Percentiles rank a stretch among this genome's conserved stretches.
These are phyloP conservation scores for Bhutanitis thaidina DNA, from an alignment of 2,888 invertebrate genomes.

Conservation along the genomic window DNA sequence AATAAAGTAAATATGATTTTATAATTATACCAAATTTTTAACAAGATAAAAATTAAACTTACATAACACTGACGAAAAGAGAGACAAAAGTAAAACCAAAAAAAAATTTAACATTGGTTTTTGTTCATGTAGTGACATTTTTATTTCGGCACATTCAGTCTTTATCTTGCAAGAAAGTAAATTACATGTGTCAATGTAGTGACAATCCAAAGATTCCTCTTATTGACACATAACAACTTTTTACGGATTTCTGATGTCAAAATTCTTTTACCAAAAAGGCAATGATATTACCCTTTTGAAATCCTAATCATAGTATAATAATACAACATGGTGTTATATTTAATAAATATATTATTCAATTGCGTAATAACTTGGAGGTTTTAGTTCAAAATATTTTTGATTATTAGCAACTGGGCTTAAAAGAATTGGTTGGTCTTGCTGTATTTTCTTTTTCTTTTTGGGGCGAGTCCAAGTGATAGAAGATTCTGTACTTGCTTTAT, in stretches of 20 bases:
- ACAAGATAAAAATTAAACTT: slow-evolving; percentile 1
- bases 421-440: slow-evolving; percentile 13
- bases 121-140: slow-evolving; percentile 6
- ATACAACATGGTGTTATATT: neutral
- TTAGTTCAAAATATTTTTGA: slow-evolving; percentile 7
- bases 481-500: slow-evolving; percentile 37
- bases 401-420: slow-evolving; percentile 23
- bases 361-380: slow-evolving; percentile 31
- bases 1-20: neutral
- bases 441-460: slow-evolving; percentile 35
- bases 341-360: slow-evolving; percentile 10
- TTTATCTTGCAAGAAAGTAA: neutral
- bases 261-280: no score
- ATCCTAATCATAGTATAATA: neutral
- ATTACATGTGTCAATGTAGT: no score
- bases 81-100: slow-evolving; percentile 2
- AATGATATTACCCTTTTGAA: no score
- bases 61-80: slow-evolving; percentile 2
- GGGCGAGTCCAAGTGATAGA: slow-evolving; percentile 60
- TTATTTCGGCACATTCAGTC: slow-evolving; percentile 1
- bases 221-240: no score
- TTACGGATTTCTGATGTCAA: no score
- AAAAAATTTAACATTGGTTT: neutral
- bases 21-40: neutral
- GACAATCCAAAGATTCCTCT: no score